Base-by-base conservation (phyloP, 2,113 vertebrate species). In the Numenius arquata region DNA sequence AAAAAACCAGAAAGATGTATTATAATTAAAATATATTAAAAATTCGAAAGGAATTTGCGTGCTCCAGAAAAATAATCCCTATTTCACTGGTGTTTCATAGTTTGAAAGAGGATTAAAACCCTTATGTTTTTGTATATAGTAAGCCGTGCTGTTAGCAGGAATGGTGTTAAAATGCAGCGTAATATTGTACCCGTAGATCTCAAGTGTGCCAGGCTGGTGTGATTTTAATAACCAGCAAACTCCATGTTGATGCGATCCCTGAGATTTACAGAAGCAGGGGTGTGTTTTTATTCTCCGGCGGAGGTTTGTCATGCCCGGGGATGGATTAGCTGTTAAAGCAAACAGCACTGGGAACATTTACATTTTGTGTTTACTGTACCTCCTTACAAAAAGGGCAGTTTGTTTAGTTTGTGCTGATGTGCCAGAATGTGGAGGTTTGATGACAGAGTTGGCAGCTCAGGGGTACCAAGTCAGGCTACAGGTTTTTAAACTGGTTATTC, bases 11-110 rank as follows among this genome's bases (percentile, higher is more conserved):
- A 61, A 85, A 82, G 59, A 32, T 48, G 7, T 81, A 43, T 61
- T 95, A n/a, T 84, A 79, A 88, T 95, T 79, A 94, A 95, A 97
- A 72, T 52, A 86, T 2, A 45, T 93, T 75, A 48, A 40, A 68
- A 47, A 12, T 36, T n/a, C 12, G 32, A 43, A 83, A 79, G 52
- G 48, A 32, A 71, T 68, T 59, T 0, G 0, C 15, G 48, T 19
- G 40, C 68, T 87, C n/a, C 84, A 87, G 93, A 52, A 77, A 15
- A 72, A 59, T 17, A 65, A 47, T 55, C 76, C 50, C 59, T 21
- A 20, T 94, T 84, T 62, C 5, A 3, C 12, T 55, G 7, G 34
- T 29, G n/a, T 79, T 82, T 41, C 12, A 15, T 18, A 52, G 26
- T 16, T 38, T 38, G 80, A n/a, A 29, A 56, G 74, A 67, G 53